phyloP scores from a whole-genome alignment of 1,140 invertebrate genomes.

The Bombus fervidus region DNA sequence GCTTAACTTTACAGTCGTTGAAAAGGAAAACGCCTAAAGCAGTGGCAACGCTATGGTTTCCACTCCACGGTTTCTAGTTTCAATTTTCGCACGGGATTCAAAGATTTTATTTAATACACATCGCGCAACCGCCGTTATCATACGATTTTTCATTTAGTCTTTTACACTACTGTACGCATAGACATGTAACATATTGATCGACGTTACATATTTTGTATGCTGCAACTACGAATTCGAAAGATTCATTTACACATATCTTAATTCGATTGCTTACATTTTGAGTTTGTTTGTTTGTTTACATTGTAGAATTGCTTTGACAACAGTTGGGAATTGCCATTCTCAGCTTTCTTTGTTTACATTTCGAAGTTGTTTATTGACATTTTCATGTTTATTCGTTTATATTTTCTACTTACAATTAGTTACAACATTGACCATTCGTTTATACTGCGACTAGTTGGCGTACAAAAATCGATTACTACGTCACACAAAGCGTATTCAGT shows the following conservation, averaged over 20 bases:
- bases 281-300: neutral
- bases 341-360: neutral
- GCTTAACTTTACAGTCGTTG: constrained; percentile 47
- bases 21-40: constrained; percentile 50
- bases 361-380: neutral
- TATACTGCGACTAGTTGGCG: too few relatives aligned
- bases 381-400: neutral
- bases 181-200: too few relatives aligned
- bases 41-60: constrained; percentile 21
- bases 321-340: neutral
- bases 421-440: neutral
- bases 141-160: neutral
- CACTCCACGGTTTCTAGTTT: constrained; percentile 13
- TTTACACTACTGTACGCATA: neutral
- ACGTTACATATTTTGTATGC: too few relatives aligned
- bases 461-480: neutral
- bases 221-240: neutral
- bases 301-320: neutral
- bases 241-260: neutral
- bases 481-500: too few relatives aligned
- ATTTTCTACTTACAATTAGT: neutral
- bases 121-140: neutral
- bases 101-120: constrained; percentile 36
- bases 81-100: constrained; percentile 36
- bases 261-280: neutral